Base-by-base conservation (phyloP, 2,797 vertebrate genomes). In the Emydoidea blandingii region DNA sequence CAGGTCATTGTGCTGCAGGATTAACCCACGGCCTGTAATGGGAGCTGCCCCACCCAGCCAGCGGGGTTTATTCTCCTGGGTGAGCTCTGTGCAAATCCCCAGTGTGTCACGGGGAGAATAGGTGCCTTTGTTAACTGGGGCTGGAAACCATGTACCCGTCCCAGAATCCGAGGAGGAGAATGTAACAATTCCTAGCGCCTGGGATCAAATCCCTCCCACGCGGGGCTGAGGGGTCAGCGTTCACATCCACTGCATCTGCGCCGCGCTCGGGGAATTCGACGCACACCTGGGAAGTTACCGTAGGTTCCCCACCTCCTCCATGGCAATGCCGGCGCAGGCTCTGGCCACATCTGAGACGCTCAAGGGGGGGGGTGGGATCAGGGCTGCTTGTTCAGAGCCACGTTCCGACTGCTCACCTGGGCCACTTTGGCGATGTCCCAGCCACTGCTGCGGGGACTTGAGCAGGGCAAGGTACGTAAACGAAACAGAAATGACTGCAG, bases 61-160 rank as follows among this genome's bases (percentile, higher is more conserved):
- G 88, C 92, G 92, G 14, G 52, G 2, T 90, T 94, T 89, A 96
- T 97, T 96, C 96, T 93, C 92, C 94, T 44, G 96, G 92, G 94
- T 82, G 92, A 96, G 92, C 72, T 95, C 93, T 87, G 41, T 91
- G 96, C 92, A 97, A 96, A 96, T 96, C 94, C 96, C 87, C 0
- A 3, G 81, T 56, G 65, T 6, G 3, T 2, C 18, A 1, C 52
- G 41, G 90, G 82, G 81, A 95, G 86, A 96, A 97, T 80, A 92
- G 86, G 97, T 93, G 94, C 83, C 95, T 96, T 97, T 97, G 95
- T 97, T 94, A 96, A 91, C 85, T 15, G 89, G 85, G 84, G 81
- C 68, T 95, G 89, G 41, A 74, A 49, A 31, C 34, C 27, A 50
- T 83, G 16, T 1, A 0, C 79, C 83, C 85, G 94, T 19, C 1